Evolutionary conservation across 2,888 invertebrate species (phyloP).

Genomic region (Dynastes hyllus): DNA sequence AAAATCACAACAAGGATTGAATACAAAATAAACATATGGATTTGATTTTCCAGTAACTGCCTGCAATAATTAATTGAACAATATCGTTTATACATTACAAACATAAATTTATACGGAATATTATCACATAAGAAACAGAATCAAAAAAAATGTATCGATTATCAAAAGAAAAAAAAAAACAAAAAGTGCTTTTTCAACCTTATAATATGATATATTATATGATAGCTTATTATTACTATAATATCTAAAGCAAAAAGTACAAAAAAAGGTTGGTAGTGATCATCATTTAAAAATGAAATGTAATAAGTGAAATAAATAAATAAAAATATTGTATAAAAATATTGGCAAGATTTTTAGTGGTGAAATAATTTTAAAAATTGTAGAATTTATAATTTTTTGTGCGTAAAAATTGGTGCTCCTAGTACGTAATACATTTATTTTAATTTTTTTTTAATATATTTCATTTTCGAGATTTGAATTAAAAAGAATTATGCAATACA

Average conservation of each 20-base stretch:
- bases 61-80: background rate
- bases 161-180: background rate
- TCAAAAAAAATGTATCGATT: background rate
- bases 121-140: too few species aligned
- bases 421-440: background rate
- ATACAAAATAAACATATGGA: conserved; percentile 15
- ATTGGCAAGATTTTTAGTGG: too few species aligned
- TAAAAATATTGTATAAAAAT: background rate
- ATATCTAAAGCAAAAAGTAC: conserved; percentile 11
- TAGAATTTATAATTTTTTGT: background rate
- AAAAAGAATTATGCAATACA: too few species aligned
- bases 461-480: background rate
- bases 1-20: background rate
- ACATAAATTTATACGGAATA: too few species aligned
- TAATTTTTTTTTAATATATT: background rate
- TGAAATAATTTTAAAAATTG: background rate
- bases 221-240: background rate
- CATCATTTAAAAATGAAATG: background rate
- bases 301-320: background rate
- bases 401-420: conserved; percentile 20
- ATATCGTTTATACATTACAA: too few species aligned
- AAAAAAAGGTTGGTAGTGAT: conserved; percentile 28
- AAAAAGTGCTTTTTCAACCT: background rate
- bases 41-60: conserved; percentile 23
- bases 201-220: background rate